These are phyloP conservation scores for Thryonomys swinderianus DNA, from an alignment of 2,113 vertebrate genomes.

Conservation along the genomic window DNA sequence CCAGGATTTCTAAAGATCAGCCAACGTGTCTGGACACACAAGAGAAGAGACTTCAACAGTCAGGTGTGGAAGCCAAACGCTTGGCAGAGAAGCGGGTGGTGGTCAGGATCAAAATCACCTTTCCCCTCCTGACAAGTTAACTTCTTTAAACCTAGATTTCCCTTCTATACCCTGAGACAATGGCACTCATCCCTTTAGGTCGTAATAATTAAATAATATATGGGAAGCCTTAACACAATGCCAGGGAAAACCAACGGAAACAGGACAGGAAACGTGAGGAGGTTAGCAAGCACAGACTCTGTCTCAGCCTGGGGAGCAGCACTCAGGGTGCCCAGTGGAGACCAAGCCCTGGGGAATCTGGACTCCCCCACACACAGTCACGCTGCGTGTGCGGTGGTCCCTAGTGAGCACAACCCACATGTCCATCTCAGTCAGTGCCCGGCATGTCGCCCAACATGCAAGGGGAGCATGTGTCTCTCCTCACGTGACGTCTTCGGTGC, in stretches of 20 bases:
- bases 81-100: neutral
- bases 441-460: neutral
- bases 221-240: neutral
- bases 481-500: neutral
- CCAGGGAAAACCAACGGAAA: neutral
- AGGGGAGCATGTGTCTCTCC: neutral
- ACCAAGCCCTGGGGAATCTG: neutral
- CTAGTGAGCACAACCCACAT: slow-evolving; percentile 9
- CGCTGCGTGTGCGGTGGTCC: neutral
- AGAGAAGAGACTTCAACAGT: neutral
- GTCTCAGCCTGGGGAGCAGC: neutral
- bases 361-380: neutral
- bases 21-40: neutral
- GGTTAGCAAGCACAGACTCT: neutral
- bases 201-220: neutral
- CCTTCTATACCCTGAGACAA: neutral
- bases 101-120: neutral
- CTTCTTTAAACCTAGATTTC: slow-evolving; percentile 22
- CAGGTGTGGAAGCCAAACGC: neutral
- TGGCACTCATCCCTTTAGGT: neutral
- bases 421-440: neutral
- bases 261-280: neutral
- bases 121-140: neutral
- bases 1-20: neutral
- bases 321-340: neutral